Evolutionary conservation across 53 echinoderm and acorn worm species (phyloP).

Genomic region (Astropecten irregularis): DNA sequence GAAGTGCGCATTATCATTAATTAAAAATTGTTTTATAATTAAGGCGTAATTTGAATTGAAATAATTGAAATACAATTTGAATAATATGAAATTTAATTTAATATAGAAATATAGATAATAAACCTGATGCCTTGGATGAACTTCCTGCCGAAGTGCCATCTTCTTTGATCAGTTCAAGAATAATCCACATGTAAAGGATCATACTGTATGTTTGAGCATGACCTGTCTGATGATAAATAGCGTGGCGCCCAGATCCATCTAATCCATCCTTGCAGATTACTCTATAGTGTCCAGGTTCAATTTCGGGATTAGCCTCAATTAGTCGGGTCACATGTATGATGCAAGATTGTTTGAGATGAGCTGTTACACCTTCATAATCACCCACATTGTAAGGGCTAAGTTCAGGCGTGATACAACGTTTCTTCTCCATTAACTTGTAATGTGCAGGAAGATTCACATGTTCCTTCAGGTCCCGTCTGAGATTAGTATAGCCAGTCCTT

Average conservation of each 20-base stretch:
- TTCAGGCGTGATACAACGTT: neutral
- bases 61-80: neutral
- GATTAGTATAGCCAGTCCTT: neutral
- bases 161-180: neutral
- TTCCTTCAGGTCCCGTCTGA: neutral
- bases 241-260: slow-evolving; percentile 1
- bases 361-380: slow-evolving; percentile 7
- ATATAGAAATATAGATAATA: too few relatives aligned
- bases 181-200: slow-evolving; percentile 18
- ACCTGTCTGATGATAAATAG: neutral
- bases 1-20: too few relatives aligned
- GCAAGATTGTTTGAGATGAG: neutral
- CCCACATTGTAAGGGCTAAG: neutral
- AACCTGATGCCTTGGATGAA: neutral
- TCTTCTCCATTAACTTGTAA: slow-evolving; percentile 13
- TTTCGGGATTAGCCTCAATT: slow-evolving; percentile 12
- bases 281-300: slow-evolving; percentile 9
- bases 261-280: slow-evolving; percentile 1
- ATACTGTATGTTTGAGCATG: slow-evolving; percentile 13
- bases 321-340: neutral
- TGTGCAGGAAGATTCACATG: slow-evolving; percentile 11
- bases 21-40: too few relatives aligned
- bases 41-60: neutral
- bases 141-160: neutral
- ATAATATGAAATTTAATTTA: too few relatives aligned